A percentile compares a stretch with the other conserved stretches of the same genome.
Conservation (phyloP, 2,113 vertebrate species). For the Xiphophorus maculatus region DNA sequence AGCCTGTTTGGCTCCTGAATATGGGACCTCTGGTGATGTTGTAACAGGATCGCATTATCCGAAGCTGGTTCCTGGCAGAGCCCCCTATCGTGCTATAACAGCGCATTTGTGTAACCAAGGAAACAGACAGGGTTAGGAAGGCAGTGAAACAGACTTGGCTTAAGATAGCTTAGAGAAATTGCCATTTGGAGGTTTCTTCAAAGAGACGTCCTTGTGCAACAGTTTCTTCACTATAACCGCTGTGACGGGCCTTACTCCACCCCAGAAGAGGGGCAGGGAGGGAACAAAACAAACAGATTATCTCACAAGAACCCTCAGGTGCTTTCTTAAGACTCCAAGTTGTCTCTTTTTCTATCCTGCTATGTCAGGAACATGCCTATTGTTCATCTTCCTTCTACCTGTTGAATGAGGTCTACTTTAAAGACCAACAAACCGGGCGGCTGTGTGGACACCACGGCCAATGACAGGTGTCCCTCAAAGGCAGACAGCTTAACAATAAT, state of each 20-base stretch:
- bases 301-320: constrained; percentile 71
- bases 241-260: constrained; percentile 42
- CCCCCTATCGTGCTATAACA: constrained; percentile 39
- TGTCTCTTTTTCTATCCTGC: constrained; percentile 31
- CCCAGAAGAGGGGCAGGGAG: constrained; percentile 43
- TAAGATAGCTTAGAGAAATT: constrained; percentile 33
- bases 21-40: constrained; percentile 42
- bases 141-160: constrained; percentile 33
- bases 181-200: constrained; percentile 28
- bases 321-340: constrained; percentile 59
- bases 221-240: constrained; percentile 27
- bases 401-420: constrained; percentile 73
- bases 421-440: constrained; percentile 52
- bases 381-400: constrained; percentile 58
- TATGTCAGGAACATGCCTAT: constrained; percentile 48
- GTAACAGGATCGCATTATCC: constrained; percentile 67
- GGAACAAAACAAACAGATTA: constrained; percentile 70
- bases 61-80: constrained; percentile 47
- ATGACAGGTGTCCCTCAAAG: constrained; percentile 76
- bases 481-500: constrained; percentile 65
- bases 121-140: constrained; percentile 34
- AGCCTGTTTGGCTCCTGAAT: constrained; percentile 38
- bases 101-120: constrained; percentile 55
- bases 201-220: constrained; percentile 44
- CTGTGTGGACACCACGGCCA: constrained; percentile 67